A percentile compares a stretch with the other conserved stretches of the same genome.
These are phyloP conservation scores for Rhinoptilus africanus DNA, from an alignment of 2,113 vertebrate species.

Conservation along the genomic window DNA sequence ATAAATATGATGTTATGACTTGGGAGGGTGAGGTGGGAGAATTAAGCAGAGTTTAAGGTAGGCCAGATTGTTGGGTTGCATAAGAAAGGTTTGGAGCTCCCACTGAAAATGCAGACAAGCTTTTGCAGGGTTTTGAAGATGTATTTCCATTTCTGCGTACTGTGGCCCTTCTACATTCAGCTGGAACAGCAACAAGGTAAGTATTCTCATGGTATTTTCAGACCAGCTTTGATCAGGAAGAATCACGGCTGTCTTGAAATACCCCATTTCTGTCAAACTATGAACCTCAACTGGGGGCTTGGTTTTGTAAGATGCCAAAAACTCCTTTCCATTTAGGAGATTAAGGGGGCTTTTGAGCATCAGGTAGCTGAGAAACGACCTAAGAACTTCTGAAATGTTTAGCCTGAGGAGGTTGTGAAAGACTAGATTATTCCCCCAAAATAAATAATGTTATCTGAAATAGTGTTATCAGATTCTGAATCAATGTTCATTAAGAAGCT, in stretches of 20 bases:
- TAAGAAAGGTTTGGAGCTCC: not conserved
- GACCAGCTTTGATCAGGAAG: not conserved
- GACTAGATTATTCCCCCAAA: not conserved
- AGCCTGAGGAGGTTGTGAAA: not conserved
- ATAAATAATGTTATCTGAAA: not conserved
- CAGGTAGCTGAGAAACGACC: not conserved
- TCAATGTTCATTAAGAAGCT: not conserved
- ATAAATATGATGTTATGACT: conserved; percentile 6
- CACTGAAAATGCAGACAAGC: not conserved
- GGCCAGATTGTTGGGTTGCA: not conserved
- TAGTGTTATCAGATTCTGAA: not conserved
- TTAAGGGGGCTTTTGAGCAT: not conserved
- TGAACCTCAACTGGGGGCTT: not conserved
- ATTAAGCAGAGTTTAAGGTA: not conserved
- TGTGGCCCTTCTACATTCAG: accelerated
- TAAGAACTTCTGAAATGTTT: not conserved
- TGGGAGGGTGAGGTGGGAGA: not conserved
- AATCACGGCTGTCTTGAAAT: not conserved
- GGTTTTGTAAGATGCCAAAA: not conserved
- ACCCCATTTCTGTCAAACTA: not conserved
- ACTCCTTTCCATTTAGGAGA: not conserved
- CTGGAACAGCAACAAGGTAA: not conserved
- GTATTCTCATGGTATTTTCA: not conserved
- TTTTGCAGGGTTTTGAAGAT: not conserved
- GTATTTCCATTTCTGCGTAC: not conserved